A percentile compares a stretch with the other conserved stretches of the same genome.
These are phyloP conservation scores for Phaethornis superciliosus DNA, from an alignment of 2,113 vertebrate genomes.

Conservation along the genomic window DNA sequence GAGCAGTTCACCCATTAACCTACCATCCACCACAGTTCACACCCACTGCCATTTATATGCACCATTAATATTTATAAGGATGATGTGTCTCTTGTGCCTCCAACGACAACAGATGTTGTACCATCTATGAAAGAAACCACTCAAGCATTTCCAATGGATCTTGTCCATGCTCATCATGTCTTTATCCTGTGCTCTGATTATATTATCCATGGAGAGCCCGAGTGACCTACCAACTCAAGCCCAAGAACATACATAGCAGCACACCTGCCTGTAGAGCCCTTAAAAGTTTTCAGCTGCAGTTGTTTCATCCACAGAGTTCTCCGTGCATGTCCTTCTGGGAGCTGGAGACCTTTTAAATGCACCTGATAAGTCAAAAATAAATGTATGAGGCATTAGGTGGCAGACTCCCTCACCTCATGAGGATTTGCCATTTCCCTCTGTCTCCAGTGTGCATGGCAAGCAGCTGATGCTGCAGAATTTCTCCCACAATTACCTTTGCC, in stretches of 20 bases:
- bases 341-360: not conserved
- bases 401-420: not conserved
- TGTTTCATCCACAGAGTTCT: not conserved
- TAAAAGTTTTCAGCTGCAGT: not conserved
- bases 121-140: constrained; percentile 40
- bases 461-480: not conserved
- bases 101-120: constrained; percentile 46
- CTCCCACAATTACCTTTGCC: not conserved
- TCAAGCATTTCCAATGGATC: constrained; percentile 51
- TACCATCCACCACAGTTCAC: not conserved
- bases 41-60: not conserved
- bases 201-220: not conserved
- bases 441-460: not conserved
- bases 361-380: not conserved
- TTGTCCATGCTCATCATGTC: constrained; percentile 33
- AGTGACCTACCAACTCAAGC: not conserved
- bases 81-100: constrained; percentile 39
- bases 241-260: not conserved
- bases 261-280: not conserved
- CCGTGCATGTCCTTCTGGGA: not conserved
- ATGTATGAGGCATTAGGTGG: fast-evolving
- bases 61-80: constrained; percentile 60
- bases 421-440: not conserved
- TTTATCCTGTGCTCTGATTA: not conserved
- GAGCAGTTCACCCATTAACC: constrained; percentile 27